Conservation (phyloP, 2,113 vertebrate species). For the Phodopus roborovskii region DNA sequence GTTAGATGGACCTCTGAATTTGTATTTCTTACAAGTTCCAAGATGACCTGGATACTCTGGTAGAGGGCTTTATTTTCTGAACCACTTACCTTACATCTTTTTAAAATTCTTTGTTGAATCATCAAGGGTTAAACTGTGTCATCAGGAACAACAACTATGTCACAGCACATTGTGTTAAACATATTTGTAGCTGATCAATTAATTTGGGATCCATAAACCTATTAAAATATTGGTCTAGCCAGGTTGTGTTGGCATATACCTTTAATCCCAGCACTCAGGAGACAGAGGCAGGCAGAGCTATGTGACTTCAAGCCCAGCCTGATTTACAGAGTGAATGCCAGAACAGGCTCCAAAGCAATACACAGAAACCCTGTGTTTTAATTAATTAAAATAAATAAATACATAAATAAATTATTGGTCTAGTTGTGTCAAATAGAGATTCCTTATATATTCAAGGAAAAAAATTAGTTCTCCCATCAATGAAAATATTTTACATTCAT, state of each 20-base stretch:
- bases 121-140: neutral
- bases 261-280: too few species aligned
- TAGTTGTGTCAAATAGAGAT: neutral
- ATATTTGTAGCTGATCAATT: neutral
- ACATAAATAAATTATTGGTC: neutral
- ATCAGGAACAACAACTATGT: neutral
- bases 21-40: constrained; percentile 30
- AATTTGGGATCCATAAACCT: neutral
- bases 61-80: neutral
- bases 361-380: too few species aligned
- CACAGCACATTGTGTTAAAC: neutral
- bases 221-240: neutral
- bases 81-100: neutral
- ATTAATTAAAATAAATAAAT: too few species aligned
- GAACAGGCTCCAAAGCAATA: too few species aligned
- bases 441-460: neutral
- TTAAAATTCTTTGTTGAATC: neutral
- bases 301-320: too few species aligned
- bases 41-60: neutral
- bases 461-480: neutral
- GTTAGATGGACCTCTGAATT: neutral
- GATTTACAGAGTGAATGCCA: too few species aligned
- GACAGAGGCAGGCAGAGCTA: too few species aligned
- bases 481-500: neutral
- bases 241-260: too few species aligned